phyloP scores from a whole-genome alignment of 2,888 invertebrate species.

The Drosophila prolongata region DNA sequence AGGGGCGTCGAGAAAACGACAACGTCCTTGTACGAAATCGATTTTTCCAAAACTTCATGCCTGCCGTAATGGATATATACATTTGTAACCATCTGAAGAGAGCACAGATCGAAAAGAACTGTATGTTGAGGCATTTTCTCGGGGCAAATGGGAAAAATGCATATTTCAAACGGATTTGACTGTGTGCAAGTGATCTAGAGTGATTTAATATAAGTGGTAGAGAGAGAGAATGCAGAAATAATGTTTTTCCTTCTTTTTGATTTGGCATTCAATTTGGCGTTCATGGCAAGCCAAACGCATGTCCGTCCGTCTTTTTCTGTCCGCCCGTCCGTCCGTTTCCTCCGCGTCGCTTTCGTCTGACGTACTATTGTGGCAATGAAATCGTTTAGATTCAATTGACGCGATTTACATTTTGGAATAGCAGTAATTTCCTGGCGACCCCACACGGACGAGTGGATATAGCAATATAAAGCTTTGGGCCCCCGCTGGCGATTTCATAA shows the following conservation, averaged over 20 bases:
- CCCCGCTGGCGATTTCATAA: constrained; percentile 68
- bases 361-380: constrained; percentile 75
- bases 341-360: constrained; percentile 42
- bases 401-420: constrained; percentile 76
- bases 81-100: constrained; percentile 32
- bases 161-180: constrained; percentile 13
- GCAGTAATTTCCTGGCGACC: constrained; percentile 74
- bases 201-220: constrained; percentile 8
- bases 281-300: constrained; percentile 19
- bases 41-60: constrained; percentile 82
- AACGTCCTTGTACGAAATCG: constrained; percentile 83
- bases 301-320: constrained; percentile 30
- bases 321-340: constrained; percentile 22
- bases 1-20: constrained; percentile 44
- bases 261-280: constrained; percentile 55
- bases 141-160: constrained; percentile 25
- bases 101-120: constrained; percentile 22
- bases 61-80: constrained; percentile 61
- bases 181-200: constrained; percentile 25
- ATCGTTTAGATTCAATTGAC: constrained; percentile 76
- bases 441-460: constrained; percentile 39
- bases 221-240: constrained; percentile 22
- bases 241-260: constrained; percentile 47
- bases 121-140: constrained; percentile 19
- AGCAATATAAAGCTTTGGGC: constrained; percentile 27